Evolutionary conservation across 2,113 vertebrate genomes (phyloP), one percentile per base, ranked within the genome.

Genomic region (Barnardius zonarius): DNA sequence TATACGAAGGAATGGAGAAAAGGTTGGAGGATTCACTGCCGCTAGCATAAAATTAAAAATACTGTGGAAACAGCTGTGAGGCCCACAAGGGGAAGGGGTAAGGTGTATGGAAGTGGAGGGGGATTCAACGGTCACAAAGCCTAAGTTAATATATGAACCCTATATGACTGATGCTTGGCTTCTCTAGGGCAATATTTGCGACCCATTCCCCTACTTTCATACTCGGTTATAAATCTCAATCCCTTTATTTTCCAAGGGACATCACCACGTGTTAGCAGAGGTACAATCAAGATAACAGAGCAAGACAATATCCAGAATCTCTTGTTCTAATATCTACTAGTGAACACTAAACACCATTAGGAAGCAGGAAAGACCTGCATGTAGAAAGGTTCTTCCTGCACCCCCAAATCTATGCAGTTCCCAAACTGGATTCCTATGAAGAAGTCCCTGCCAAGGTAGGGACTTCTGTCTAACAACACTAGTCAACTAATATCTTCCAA

Each of bases 61-160:
- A 17, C 70, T 66, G 48, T 1, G 3, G 79, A 63, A 90, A 86
- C 15, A 78, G 46, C 5, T 1, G 0, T 28, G 67, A 90, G 13
- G 16, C 31, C 31, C 49, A 44, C 25, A 1, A 1, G 46, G 31
- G 43, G 27, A 13, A 49, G 37, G 43, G 37, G 0, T 0, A 19
- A 20, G 48, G 11, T 59, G 33, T 59, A 35, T 15, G 22, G 44
- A 20, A 1, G 7, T 10, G 30, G 31, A 49, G 16, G 15, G 19
- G 18, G 83, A 88, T 39, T 69, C 72, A 74, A 0, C 35, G 66
- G 67, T 85, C 67, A 82, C 33, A 76, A 86, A 95, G 25, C 18
- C 33, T 13, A 70, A 33, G 6, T 79, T 87, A 90, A 86, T 11
- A 28, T 23, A 66, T 7, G 37, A 90, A 85, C 16, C 10, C 52